These are phyloP conservation scores for Pseudopleuronectes americanus DNA, from an alignment of 2,797 vertebrate species.

Conservation along the genomic window DNA sequence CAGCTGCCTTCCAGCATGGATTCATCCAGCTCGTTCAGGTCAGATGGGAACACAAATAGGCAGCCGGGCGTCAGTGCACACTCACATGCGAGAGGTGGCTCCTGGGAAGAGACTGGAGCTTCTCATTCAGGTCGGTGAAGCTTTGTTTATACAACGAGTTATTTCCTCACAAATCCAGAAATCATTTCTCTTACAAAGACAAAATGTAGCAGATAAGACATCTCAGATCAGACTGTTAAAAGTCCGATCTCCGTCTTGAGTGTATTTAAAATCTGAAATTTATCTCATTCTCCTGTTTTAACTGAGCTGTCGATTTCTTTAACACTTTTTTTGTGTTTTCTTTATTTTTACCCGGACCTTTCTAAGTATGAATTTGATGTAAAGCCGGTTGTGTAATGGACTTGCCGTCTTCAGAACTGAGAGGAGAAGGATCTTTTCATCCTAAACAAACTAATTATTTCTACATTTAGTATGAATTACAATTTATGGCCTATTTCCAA, in stretches of 20 bases:
- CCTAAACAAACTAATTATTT: too few relatives aligned
- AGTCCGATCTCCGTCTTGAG: too few relatives aligned
- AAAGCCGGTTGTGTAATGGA: too few relatives aligned
- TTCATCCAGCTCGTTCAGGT: slow-evolving; percentile 73
- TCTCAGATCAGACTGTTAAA: too few relatives aligned
- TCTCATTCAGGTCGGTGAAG: slow-evolving; percentile 75
- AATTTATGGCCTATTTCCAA: too few relatives aligned
- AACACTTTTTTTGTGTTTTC: too few relatives aligned
- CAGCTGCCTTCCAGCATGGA: slow-evolving; percentile 65
- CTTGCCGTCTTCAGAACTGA: too few relatives aligned
- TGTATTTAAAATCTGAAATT: background rate
- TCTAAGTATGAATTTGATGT: too few relatives aligned
- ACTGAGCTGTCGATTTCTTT: background rate
- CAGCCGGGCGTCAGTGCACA: slow-evolving; percentile 55
- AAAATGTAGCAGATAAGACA: background rate
- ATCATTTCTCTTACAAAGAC: background rate
- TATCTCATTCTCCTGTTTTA: too few relatives aligned
- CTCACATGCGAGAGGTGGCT: slow-evolving; percentile 44
- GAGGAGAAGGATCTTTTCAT: too few relatives aligned
- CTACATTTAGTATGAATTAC: too few relatives aligned
- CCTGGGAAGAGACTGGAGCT: slow-evolving; percentile 62
- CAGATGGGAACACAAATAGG: slow-evolving; percentile 70
- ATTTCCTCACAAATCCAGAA: background rate
- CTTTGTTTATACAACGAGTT: background rate
- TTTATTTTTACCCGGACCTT: too few relatives aligned